These are phyloP conservation scores for Thalassaphorura encarpata DNA, from an alignment of 1,140 invertebrate species.

Conservation along the genomic window DNA sequence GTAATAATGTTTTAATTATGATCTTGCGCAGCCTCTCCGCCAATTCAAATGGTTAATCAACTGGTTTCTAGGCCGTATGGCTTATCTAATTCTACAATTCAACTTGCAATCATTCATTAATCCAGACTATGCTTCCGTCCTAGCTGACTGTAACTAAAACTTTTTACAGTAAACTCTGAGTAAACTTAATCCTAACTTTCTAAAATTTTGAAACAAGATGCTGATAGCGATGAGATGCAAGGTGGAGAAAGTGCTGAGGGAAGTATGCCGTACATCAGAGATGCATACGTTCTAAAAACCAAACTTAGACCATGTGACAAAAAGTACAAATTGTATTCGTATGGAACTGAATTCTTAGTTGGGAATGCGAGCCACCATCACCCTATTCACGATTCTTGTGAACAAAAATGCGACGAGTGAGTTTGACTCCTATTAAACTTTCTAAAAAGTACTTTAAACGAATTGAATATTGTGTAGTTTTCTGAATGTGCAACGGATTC, in stretches of 20 bases:
- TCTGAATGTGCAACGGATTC: slow-evolving; percentile 80
- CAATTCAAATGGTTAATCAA: slow-evolving; percentile 33
- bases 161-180: no score
- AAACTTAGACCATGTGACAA: slow-evolving; percentile 71
- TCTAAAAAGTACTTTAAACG: no score
- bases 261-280: background rate
- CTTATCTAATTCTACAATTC: slow-evolving; percentile 25
- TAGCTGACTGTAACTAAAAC: slow-evolving; percentile 28
- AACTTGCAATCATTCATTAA: background rate
- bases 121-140: background rate
- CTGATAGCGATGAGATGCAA: background rate
- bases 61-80: slow-evolving; percentile 26
- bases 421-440: no score
- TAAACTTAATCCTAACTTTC: background rate
- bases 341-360: slow-evolving; percentile 23
- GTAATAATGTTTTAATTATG: no score
- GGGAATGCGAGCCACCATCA: background rate
- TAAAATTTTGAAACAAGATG: background rate
- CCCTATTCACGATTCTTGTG: background rate
- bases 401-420: slow-evolving; percentile 2
- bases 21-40: slow-evolving; percentile 38
- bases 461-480: background rate
- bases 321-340: slow-evolving; percentile 60
- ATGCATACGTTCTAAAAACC: slow-evolving; percentile 56
- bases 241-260: background rate